Evolutionary conservation across 2,113 vertebrate species (phyloP).

Genomic region (Saccopteryx leptura): DNA sequence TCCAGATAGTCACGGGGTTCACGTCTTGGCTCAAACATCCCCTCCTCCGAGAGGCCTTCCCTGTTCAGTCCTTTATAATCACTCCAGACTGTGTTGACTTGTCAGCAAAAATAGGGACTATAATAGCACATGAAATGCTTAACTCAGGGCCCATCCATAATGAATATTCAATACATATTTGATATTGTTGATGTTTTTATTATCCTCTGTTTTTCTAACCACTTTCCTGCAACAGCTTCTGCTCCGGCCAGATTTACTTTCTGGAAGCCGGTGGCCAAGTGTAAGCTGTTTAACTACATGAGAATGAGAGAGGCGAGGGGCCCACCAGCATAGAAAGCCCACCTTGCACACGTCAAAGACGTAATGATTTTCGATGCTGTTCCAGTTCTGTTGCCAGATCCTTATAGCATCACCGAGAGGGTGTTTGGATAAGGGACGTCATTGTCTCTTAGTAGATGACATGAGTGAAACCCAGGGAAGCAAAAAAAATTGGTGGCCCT

Average conservation of each 20-base stretch:
- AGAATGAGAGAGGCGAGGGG: not conserved
- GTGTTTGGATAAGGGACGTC: not conserved
- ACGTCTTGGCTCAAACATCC: not conserved
- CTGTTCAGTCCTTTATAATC: not conserved
- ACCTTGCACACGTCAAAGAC: accelerated
- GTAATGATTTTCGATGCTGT: not conserved
- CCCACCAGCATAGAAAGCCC: not conserved
- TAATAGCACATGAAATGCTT: not conserved
- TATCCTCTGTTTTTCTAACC: not conserved
- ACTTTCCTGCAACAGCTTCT: not conserved
- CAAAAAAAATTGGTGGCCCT: not conserved
- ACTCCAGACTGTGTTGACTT: not conserved
- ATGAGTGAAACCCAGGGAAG: not conserved
- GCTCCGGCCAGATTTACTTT: not conserved
- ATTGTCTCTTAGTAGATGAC: not conserved
- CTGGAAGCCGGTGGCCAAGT: not conserved
- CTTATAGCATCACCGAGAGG: not conserved
- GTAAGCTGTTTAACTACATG: not conserved
- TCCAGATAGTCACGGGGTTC: not conserved
- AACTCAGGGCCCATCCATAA: not conserved
- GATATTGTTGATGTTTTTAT: not conserved
- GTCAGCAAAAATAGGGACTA: not conserved
- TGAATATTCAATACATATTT: slow-evolving; percentile 55
- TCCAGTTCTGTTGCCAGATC: not conserved
- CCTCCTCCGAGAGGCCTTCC: not conserved